These are phyloP conservation scores for Prochilodus magdalenae DNA, from an alignment of 2,113 vertebrate genomes.

Conservation along the genomic window DNA sequence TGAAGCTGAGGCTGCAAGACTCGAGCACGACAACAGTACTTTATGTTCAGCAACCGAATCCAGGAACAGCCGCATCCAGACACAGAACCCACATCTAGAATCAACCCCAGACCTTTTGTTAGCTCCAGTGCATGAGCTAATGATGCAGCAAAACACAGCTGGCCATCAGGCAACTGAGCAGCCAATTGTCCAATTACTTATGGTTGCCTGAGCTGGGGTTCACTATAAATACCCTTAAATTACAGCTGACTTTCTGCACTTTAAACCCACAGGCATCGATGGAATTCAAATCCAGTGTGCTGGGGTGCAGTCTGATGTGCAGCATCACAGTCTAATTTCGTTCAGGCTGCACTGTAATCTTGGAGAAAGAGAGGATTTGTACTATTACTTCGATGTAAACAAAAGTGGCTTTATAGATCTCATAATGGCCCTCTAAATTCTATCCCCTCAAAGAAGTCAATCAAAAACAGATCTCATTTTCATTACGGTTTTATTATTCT, in stretches of 20 bases:
- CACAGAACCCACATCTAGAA: no score
- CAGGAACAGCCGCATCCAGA: background rate
- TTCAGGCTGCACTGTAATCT: background rate
- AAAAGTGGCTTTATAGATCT: background rate
- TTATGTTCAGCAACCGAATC: background rate
- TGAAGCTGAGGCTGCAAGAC: no score
- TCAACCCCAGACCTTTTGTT: background rate
- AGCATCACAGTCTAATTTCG: conserved; percentile 32
- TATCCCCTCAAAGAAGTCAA: background rate
- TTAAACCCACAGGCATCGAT: background rate
- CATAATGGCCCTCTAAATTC: background rate
- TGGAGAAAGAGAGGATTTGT: background rate
- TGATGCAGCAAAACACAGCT: background rate
- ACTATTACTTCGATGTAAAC: background rate
- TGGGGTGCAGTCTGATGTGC: no score
- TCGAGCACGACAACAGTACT: no score
- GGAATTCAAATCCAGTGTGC: background rate
- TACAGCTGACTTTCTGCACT: background rate
- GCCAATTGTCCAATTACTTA: background rate
- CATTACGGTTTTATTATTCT: background rate
- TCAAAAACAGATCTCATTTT: background rate
- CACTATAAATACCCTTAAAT: background rate
- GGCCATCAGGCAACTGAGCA: background rate
- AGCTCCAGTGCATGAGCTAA: background rate
- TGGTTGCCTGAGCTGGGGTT: background rate